These are phyloP conservation scores for Brachypterus glaber DNA, from an alignment of 2,888 invertebrate species.

Conservation along the genomic window DNA sequence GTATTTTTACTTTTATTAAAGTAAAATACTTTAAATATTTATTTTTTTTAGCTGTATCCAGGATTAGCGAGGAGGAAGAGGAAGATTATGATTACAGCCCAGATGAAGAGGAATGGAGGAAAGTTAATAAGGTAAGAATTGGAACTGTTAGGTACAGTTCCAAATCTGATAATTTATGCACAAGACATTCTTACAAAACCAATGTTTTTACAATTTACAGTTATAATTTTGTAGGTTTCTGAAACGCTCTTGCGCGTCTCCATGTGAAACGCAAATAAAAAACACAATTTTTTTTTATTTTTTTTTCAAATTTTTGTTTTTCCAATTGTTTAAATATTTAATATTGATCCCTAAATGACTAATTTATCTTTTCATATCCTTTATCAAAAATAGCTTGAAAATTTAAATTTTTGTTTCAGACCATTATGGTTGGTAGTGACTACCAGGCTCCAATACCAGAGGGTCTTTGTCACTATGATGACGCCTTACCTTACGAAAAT, in stretches of 20 bases:
- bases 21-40: conserved; percentile 5
- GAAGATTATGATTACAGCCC: conserved; percentile 71
- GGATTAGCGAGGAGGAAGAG: conserved; percentile 72
- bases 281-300: no score
- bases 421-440: conserved; percentile 90
- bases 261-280: no score
- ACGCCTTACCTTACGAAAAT: conserved; percentile 89
- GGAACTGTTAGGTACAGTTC: no score
- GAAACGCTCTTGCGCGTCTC: no score
- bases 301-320: no score
- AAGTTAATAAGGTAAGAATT: conserved; percentile 46
- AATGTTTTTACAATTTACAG: no score
- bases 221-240: no score
- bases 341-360: no score
- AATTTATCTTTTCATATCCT: conserved; percentile 5
- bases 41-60: conserved; percentile 48
- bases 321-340: no score
- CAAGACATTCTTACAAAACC: no score
- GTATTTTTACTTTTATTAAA: conserved; percentile 13
- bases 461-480: conserved; percentile 84
- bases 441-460: conserved; percentile 92
- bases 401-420: conserved; percentile 45
- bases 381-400: neutral
- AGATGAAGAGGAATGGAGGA: conserved; percentile 83
- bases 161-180: no score